Evolutionary conservation across 2,888 invertebrate species (phyloP), one percentile per base, ranked within the genome.

Genomic region (Eupithecia vulgata): DNA sequence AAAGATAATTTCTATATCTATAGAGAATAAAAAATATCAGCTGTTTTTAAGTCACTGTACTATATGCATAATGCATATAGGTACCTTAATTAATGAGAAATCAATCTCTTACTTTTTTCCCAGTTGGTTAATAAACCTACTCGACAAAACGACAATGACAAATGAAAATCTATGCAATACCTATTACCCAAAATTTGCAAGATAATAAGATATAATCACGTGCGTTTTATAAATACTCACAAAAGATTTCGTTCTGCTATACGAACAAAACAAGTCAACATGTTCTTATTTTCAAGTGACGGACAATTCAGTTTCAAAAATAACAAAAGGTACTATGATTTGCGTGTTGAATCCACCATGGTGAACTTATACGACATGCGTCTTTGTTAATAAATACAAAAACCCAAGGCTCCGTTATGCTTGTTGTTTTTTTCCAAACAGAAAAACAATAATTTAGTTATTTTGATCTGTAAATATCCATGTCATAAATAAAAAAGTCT

Each of bases 311-410:
- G 25, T 25, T 21, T 57, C 13, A 25, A 25, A 25, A 57, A 57
- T 57, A 13, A 57, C 57, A 57, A 57, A 57, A 57, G 25, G 13
- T 21, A 40, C 21, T 35, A 42, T 37, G 21, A 65, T 64, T 35
- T 37, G 65, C 65, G 40, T 21, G 37, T 13, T 40, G 40, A 65
- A 65, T 42, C 1, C 15, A 10, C 65, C n/a, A 37, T 21, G 34
- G 34, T 17, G 59, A 30, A 34, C 5, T 1, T 17, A 61, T 17
- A 61, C 8, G 25, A 57, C 57, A 25, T 25, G 25, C 57, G 57
- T 25, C 25, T 61, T 34, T 61, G 61, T 61, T 61, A 8, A 17
- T n/a, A 59, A 61, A 61, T 61, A 61, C 30, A 61, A 61, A 59
- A 34, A 34, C 61, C 17, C 61, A 61, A 34, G 61, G 59, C 30